phyloP scores from a whole-genome alignment of 1,140 invertebrate genomes.

The Rhopalosiphum maidis region DNA sequence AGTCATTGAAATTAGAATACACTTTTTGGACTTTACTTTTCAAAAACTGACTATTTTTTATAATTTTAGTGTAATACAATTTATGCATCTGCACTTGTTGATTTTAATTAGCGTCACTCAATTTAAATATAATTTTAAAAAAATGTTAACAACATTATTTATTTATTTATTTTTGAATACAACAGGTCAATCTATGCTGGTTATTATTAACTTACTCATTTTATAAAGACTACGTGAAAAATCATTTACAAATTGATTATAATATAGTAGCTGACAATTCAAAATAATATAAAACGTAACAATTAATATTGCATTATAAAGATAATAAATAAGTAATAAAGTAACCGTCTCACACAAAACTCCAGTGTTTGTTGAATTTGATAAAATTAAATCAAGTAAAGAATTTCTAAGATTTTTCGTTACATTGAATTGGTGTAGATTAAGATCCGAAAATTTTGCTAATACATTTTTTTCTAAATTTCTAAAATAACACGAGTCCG shows the following conservation, averaged over 20 bases:
- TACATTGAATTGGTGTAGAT: background rate
- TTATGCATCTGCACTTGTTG: background rate
- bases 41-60: background rate
- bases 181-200: background rate
- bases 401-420: background rate
- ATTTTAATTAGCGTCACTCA: background rate
- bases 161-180: background rate
- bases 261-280: background rate
- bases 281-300: background rate
- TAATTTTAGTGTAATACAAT: background rate
- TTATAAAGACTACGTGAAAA: background rate
- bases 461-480: background rate
- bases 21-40: background rate
- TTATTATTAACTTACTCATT: background rate
- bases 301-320: background rate
- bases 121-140: background rate
- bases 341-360: background rate
- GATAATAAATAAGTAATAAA: background rate
- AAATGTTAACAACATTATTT: background rate
- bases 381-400: conserved; percentile 1
- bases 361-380: background rate
- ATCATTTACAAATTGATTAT: background rate
- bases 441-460: background rate
- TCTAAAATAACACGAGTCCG: background rate
- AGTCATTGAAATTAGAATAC: background rate